Evolutionary conservation across 2,113 vertebrate species (phyloP).

Genomic region (Oriolus oriolus): DNA sequence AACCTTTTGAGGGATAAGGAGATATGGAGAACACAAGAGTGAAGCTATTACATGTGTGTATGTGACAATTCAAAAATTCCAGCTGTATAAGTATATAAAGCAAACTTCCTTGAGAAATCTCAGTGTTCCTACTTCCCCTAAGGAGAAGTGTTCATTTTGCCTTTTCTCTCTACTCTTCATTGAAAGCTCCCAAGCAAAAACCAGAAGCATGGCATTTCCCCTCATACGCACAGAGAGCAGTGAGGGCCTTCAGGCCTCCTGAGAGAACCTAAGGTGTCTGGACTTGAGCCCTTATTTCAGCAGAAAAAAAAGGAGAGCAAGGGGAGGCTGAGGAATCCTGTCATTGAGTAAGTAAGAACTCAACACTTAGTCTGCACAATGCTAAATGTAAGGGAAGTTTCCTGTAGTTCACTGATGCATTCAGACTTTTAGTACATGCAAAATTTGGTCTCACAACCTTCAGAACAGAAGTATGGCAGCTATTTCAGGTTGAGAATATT

Average conservation of each 20-base stretch:
- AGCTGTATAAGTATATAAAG: neutral
- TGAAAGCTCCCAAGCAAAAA: neutral
- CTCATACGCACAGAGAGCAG: neutral
- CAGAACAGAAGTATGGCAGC: neutral
- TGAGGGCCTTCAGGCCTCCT: neutral
- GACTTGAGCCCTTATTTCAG: neutral
- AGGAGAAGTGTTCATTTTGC: neutral
- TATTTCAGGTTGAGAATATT: neutral
- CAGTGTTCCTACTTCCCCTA: neutral
- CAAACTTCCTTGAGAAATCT: neutral
- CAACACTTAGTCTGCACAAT: neutral
- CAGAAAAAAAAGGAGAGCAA: neutral
- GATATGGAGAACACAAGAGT: neutral
- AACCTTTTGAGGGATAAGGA: neutral
- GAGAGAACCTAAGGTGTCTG: neutral
- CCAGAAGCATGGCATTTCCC: neutral
- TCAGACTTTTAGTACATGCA: neutral
- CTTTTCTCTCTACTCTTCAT: neutral
- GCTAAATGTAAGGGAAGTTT: neutral
- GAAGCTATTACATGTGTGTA: neutral
- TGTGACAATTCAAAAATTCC: neutral
- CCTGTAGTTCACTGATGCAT: neutral
- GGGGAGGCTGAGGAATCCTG: neutral
- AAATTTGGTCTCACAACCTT: neutral
- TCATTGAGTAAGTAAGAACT: neutral